Conservation (phyloP, 2,888 invertebrate species). For the Hipparchia semele region DNA sequence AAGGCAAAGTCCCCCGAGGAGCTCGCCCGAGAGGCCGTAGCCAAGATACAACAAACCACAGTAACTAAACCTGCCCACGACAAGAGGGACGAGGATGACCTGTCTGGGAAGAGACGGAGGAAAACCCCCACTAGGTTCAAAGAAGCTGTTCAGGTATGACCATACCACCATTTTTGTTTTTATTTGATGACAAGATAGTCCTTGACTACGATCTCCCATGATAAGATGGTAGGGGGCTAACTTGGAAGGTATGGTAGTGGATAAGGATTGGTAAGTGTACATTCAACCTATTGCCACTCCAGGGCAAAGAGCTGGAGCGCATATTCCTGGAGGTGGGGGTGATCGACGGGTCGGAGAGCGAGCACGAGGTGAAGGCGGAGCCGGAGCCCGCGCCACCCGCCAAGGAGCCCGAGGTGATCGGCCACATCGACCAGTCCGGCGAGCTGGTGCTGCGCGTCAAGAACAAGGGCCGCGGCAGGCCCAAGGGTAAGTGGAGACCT, state of each 20-base stretch:
- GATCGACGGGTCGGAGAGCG: constrained; percentile 84
- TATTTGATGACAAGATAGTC: too few relatives aligned
- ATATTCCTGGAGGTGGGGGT: constrained; percentile 89
- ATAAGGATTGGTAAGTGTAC: too few relatives aligned
- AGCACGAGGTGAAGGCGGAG: constrained; percentile 57
- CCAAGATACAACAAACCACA: constrained; percentile 49
- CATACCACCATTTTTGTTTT: neutral
- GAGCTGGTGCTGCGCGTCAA: constrained; percentile 85
- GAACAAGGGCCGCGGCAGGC: constrained; percentile 81
- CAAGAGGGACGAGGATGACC: constrained; percentile 63
- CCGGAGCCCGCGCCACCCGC: constrained; percentile 35
- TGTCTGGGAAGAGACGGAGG: constrained; percentile 84
- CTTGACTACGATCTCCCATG: too few relatives aligned
- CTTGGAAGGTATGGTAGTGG: too few relatives aligned
- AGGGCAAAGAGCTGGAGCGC: constrained; percentile 89
- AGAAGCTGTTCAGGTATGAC: constrained; percentile 83
- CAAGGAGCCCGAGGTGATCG: constrained; percentile 83
- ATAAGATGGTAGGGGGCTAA: too few relatives aligned
- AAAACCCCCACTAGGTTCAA: constrained; percentile 85
- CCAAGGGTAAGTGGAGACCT: constrained; percentile 61
- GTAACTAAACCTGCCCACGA: constrained; percentile 45
- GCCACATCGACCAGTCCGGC: constrained; percentile 85
- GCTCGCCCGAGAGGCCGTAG: constrained; percentile 54
- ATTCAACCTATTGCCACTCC: neutral
- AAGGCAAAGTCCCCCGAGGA: constrained; percentile 68